Evolutionary conservation across 2,888 invertebrate genomes (phyloP).

Genomic region (Tetragnatha montana): DNA sequence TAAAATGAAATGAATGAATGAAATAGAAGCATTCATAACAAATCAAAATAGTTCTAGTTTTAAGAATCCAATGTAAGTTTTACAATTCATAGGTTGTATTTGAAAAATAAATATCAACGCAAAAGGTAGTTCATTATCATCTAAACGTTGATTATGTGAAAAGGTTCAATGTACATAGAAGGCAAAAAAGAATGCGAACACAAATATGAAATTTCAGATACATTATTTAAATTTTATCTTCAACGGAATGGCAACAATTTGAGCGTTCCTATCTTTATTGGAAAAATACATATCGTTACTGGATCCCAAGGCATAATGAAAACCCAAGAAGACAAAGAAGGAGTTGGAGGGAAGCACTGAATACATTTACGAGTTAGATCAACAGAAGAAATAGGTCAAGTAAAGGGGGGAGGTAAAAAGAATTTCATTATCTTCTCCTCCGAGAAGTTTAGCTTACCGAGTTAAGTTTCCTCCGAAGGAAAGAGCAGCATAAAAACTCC

Average conservation of each 20-base stretch:
- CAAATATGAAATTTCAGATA: background rate
- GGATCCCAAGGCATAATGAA: background rate
- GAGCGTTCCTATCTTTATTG: background rate
- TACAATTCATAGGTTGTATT: too few species aligned
- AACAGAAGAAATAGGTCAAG: slow-evolving; percentile 37
- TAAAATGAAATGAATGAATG: too few species aligned
- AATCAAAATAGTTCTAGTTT: too few species aligned
- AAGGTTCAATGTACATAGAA: too few species aligned
- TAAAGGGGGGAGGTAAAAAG: background rate
- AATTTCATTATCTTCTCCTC: slow-evolving; percentile 35
- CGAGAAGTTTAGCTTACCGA: slow-evolving; percentile 20
- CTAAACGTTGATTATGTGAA: background rate
- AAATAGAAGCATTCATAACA: too few species aligned
- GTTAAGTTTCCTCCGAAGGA: slow-evolving; percentile 2
- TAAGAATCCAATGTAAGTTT: too few species aligned
- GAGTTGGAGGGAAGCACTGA: background rate
- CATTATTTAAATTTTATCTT: background rate
- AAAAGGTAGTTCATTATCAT: background rate
- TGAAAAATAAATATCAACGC: background rate
- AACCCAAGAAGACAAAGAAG: background rate
- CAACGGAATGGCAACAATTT: background rate
- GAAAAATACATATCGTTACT: slow-evolving; percentile 1
- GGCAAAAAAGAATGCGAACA: background rate
- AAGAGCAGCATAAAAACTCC: slow-evolving; percentile 4
- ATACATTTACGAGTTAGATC: slow-evolving; percentile 18